Evolutionary conservation across 92 coral and sea anemone genomes (phyloP), one percentile per base, ranked within the genome.

Genomic region (Hydrozoanthus gracilis): DNA sequence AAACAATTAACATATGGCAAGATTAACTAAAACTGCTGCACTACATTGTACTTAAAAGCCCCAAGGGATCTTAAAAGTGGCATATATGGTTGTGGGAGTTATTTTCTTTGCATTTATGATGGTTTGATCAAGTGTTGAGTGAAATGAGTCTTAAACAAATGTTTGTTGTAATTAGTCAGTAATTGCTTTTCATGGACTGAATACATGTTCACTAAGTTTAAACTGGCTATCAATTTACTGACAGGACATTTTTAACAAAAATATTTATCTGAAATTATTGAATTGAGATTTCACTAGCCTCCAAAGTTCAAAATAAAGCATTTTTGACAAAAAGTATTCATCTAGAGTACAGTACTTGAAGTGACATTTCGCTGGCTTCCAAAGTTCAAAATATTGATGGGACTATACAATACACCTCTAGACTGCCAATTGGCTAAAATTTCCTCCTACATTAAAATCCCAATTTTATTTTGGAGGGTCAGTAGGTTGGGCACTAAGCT

Each of bases 161-260:
- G 68, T 62, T 62, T 62, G 68, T 62, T 62, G 68, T 62, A 62
- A 62, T 62, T 62, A 62, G 68, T 62, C 68, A 13, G 68, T 62
- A 62, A 62, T 62, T 62, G 68, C 68, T 62, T 62, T 62, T 62
- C 68, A 62, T 62, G 68, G 68, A 62, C 68, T 62, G 68, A 62
- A 62, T 62, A 62, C 68, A 62, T 62, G 68, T 62, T 62, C 68
- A 62, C 68, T 62, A 62, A 62, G 68, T 62, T 62, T 62, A 62
- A 62, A 62, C 68, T 62, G 68, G 68, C 68, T 62, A 62, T 62
- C 68, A 62, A 62, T 62, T 62, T 62, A 62, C 68, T 62, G 68
- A 62, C 68, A 62, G 68, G 68, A 62, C 68, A 62, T 62, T 62
- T 62, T 62, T 62, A 62, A 62, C 68, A 62, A 62, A 62, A 62